Base-by-base conservation (phyloP, 2,113 vertebrate species). In the Urocitellus parryii region DNA sequence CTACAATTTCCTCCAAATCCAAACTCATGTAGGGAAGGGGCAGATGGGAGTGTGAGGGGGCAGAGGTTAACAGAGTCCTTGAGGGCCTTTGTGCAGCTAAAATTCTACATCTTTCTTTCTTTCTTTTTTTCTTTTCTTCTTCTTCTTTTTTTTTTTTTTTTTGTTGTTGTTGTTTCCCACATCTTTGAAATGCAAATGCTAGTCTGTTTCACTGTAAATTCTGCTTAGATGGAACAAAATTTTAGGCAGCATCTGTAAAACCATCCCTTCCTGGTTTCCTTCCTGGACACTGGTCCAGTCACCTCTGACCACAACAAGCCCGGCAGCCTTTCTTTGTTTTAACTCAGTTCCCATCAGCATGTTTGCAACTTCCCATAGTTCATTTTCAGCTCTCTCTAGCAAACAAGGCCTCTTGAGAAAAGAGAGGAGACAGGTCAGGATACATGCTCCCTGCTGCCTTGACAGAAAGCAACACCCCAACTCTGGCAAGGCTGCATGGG, bases 301-400 rank as follows among this genome's bases (percentile, higher is more conserved):
- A 93, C 67, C 94, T 73, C 81, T 87, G 48, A 87, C 48, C 89
- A 97, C 79, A 92, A 61, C 45, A 81, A 63, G 77, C 5, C 34
- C 84, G 85, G 58, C n/a, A 77, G 58, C n/a, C n/a, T 95, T 84
- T 93, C 86, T 17, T 1, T 4, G 27, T 88, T 94, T 95, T 51
- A 67, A 72, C 79, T 95, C 80, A 37, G 65, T 87, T 96, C 90
- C 88, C 67, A 92, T 85, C 34, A 74, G 27, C 45, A 45, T 32
- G 45, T 56, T 68, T 84, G 67, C n/a, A 95, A 88, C 48, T 90
- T 86, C 27, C 51, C 27, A 4, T 10, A 42, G 45, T 86, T 94
- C 90, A 81, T 93, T 95, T 96, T 87, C 82, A 80, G 87, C 79
- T 85, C 84, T 96, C n/a, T 90, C 67, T 79, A 91, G 77, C n/a